phyloP scores from a whole-genome alignment of 1,140 invertebrate species.

The Drosophila pandora region DNA sequence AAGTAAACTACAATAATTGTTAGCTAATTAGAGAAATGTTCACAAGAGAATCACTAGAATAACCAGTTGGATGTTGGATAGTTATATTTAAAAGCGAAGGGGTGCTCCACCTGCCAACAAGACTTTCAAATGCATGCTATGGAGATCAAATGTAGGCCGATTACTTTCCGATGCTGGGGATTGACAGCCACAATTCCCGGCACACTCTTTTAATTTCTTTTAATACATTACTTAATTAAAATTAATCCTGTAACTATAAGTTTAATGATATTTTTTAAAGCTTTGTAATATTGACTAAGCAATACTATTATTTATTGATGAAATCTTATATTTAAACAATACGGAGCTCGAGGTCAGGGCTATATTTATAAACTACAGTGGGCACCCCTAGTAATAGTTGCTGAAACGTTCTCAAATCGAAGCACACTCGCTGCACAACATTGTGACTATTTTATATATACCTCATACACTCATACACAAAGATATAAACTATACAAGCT shows the following conservation, averaged over 20 bases:
- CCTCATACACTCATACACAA: constrained; percentile 5
- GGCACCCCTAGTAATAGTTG: constrained; percentile 34
- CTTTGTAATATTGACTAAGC: constrained; percentile 1
- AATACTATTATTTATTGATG: background rate
- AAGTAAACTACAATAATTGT: constrained; percentile 48
- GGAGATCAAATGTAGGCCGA: constrained; percentile 9
- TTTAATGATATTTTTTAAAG: constrained; percentile 14
- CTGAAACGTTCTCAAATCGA: constrained; percentile 13
- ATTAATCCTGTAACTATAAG: constrained; percentile 9
- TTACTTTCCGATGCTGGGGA: constrained; percentile 9
- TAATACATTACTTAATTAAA: background rate
- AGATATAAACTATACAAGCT: constrained; percentile 6
- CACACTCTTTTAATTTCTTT: constrained; percentile 11
- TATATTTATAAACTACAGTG: constrained; percentile 35
- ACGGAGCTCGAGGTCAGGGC: constrained; percentile 17
- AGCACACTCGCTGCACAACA: constrained; percentile 5
- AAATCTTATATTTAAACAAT: constrained; percentile 12
- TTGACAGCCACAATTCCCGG: constrained; percentile 43
- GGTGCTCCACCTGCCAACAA: constrained; percentile 9
- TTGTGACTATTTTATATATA: constrained; percentile 28
- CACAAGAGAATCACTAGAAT: constrained; percentile 16
- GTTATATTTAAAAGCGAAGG: constrained; percentile 15
- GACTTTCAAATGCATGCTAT: constrained; percentile 12
- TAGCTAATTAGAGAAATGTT: constrained; percentile 26
- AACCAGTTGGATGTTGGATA: constrained; percentile 42